Evolutionary conservation across 2,888 invertebrate species (phyloP).

Genomic region (Crioceris asparagi): DNA sequence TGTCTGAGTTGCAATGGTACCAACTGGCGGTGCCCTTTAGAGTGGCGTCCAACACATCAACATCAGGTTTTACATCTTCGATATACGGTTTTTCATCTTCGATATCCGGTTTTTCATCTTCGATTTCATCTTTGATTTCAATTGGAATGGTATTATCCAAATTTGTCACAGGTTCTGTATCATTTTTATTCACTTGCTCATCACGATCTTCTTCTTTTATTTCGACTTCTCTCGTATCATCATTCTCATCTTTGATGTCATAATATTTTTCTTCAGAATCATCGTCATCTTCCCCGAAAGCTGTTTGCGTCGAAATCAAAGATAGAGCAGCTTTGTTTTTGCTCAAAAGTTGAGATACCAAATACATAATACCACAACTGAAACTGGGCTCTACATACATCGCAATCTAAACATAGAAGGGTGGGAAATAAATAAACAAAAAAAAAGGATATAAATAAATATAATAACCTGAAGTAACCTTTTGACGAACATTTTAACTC

Average conservation of each 20-base stretch:
- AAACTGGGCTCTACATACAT: slow-evolving; percentile 64
- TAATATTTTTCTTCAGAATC: slow-evolving; percentile 28
- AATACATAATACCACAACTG: slow-evolving; percentile 69
- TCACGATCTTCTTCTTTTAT: slow-evolving; percentile 23
- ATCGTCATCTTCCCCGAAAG: slow-evolving; percentile 16
- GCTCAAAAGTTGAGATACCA: slow-evolving; percentile 59
- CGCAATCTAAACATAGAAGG: slow-evolving; percentile 51
- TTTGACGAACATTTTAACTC: slow-evolving; percentile 80
- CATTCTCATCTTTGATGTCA: slow-evolving; percentile 25
- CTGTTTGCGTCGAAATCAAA: slow-evolving; percentile 20
- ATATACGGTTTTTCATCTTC: background rate
- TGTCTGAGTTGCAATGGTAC: slow-evolving; percentile 26
- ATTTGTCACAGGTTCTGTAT: slow-evolving; percentile 16
- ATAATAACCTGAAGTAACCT: slow-evolving; percentile 57
- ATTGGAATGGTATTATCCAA: slow-evolving; percentile 24
- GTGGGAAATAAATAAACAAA: background rate
- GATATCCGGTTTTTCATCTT: no score
- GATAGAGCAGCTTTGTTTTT: slow-evolving; percentile 29
- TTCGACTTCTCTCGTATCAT: slow-evolving; percentile 16
- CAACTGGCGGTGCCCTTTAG: slow-evolving; percentile 22
- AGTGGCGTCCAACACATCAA: slow-evolving; percentile 19
- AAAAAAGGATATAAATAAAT: background rate
- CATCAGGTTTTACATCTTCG: slow-evolving; percentile 26
- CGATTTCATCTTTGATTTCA: slow-evolving; percentile 27
- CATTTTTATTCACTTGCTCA: slow-evolving; percentile 16